These are phyloP conservation scores for Anthopleura sola DNA, from an alignment of 64 coral and sea anemone genomes.

Conservation along the genomic window DNA sequence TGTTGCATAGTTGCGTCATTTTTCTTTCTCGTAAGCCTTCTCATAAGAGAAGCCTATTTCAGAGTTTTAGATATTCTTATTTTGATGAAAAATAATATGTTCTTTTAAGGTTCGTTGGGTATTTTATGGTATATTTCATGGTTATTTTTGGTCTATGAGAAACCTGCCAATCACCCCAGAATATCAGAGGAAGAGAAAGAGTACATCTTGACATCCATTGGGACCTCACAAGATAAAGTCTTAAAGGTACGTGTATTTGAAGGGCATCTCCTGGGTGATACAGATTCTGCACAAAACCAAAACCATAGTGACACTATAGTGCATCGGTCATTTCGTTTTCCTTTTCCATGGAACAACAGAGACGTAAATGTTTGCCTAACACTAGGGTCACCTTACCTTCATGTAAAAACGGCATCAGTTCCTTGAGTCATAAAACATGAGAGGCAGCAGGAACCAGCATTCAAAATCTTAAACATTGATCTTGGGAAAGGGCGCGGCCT, in stretches of 20 bases:
- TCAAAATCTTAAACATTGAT: too few relatives aligned
- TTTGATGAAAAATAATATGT: background rate
- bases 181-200: constrained; percentile 73
- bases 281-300: too few relatives aligned
- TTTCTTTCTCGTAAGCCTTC: too few relatives aligned
- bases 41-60: background rate
- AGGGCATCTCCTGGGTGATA: too few relatives aligned
- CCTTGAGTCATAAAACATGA: too few relatives aligned
- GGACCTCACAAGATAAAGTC: constrained; percentile 70
- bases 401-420: too few relatives aligned
- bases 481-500: too few relatives aligned
- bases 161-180: constrained; percentile 69
- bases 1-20: too few relatives aligned
- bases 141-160: constrained; percentile 64
- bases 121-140: constrained; percentile 73
- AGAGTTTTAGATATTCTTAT: background rate
- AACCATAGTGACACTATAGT: too few relatives aligned
- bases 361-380: background rate
- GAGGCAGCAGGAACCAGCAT: too few relatives aligned
- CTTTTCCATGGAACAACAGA: background rate
- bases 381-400: too few relatives aligned
- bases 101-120: constrained; percentile 62
- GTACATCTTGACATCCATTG: constrained; percentile 71
- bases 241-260: constrained; percentile 30
- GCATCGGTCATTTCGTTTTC: too few relatives aligned